Evolutionary conservation across 2,113 vertebrate genomes (phyloP), one percentile per base, ranked within the genome.

Genomic region (Henicopernis longicauda): DNA sequence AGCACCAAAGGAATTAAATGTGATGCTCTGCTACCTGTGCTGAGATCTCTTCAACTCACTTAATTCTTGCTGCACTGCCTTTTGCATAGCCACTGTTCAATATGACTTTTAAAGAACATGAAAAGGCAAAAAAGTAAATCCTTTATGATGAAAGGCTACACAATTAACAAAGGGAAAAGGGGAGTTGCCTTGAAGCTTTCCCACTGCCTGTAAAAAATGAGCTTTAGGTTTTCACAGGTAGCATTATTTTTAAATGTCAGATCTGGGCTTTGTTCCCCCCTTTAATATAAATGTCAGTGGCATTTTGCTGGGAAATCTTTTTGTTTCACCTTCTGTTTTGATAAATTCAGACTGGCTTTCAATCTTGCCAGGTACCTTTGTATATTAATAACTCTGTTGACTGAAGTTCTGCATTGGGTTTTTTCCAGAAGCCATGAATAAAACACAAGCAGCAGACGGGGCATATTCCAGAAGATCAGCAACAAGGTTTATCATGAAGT

Each of bases 181-280:
- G 38, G 57, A 95, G 80, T 22, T 83, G 69, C 70, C 71, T 86
- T 85, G 71, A 90, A 86, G 88, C 38, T 74, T 90, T 92, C 69
- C 63, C 31, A 45, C 63, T 93, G 81, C 59, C 74, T 86, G 16
- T 73, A 67, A 92, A 95, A 96, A 74, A 90, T 17, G 45, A 20
- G 26, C 45, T 83, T 92, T 74, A 47, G 62, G 11, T 65, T 89
- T 87, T 69, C 78, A 49, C 29, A 49, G 89, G 90, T 86, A 65
- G 74, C 84, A 74, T 95, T 94, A 90, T 59, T 93, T 97, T 94
- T 72, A 96, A 97, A 95, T 97, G 97, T 97, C 95, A 96, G 32
- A 72, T 61, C 76, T 89, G 61, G 77, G 88, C 77, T 91, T 94
- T 73, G n/a, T 70, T 89, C 57, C 19, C 45, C 32, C 25, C 40